Conservation (phyloP, 2,888 invertebrate genomes). For the Cheilosia pagana region DNA sequence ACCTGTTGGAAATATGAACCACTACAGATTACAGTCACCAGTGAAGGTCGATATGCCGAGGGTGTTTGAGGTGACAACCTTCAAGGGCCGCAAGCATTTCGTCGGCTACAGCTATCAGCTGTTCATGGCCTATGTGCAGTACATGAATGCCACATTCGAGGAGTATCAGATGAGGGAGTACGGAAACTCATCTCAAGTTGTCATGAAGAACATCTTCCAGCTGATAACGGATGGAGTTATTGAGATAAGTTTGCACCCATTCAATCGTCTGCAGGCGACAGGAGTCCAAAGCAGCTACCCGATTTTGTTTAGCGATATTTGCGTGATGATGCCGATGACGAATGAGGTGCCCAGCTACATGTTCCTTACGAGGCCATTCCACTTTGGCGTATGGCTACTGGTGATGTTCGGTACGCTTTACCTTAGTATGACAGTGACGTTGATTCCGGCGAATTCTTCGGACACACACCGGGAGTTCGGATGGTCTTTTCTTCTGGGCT, state of each 20-base stretch:
- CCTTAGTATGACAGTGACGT: slow-evolving; percentile 66
- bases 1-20: slow-evolving; percentile 73
- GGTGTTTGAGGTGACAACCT: slow-evolving; percentile 76
- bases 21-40: slow-evolving; percentile 77
- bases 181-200: slow-evolving; percentile 15
- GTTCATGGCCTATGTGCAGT: slow-evolving; percentile 77
- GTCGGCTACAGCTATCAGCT: slow-evolving; percentile 65
- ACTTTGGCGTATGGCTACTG: slow-evolving; percentile 77
- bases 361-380: slow-evolving; percentile 77
- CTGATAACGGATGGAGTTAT: slow-evolving; percentile 73
- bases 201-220: not conserved
- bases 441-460: slow-evolving; percentile 1
- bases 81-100: slow-evolving; percentile 38
- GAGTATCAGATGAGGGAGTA: slow-evolving; percentile 70
- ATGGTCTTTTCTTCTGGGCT: not conserved
- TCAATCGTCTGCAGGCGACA: slow-evolving; percentile 73
- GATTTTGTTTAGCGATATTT: slow-evolving; percentile 79
- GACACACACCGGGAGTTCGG: slow-evolving; percentile 10
- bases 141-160: slow-evolving; percentile 78
- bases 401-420: slow-evolving; percentile 75
- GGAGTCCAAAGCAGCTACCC: slow-evolving; percentile 79
- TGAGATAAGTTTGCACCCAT: slow-evolving; percentile 79
- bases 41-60: slow-evolving; percentile 78
- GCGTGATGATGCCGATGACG: slow-evolving; percentile 79
- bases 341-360: slow-evolving; percentile 77